phyloP scores from a whole-genome alignment of 2,113 vertebrate genomes.

The Macaca nemestrina region DNA sequence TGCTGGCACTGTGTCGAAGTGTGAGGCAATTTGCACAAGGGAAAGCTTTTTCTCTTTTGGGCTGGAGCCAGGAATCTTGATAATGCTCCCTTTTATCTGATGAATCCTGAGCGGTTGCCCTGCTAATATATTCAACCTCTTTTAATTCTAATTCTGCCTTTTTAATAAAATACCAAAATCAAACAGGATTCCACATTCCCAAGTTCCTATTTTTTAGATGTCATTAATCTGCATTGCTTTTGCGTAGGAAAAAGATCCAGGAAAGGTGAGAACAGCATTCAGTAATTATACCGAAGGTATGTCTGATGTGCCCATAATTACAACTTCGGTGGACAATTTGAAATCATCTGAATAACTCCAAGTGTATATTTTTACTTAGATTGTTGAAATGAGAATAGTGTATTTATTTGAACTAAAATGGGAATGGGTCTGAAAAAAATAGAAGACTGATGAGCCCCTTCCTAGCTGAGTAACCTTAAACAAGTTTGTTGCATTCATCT shows the following conservation, averaged over 20 bases:
- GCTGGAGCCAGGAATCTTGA: slow-evolving; percentile 68
- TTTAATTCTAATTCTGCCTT: slow-evolving; percentile 31
- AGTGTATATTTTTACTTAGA: background rate
- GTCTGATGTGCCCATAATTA: background rate
- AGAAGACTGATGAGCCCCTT: background rate
- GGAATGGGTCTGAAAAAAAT: background rate
- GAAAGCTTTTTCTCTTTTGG: slow-evolving; percentile 75
- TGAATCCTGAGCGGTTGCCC: slow-evolving; percentile 39
- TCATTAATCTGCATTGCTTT: background rate
- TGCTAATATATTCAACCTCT: slow-evolving; percentile 48
- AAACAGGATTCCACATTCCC: slow-evolving; percentile 17
- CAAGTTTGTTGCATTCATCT: background rate
- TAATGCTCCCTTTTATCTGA: slow-evolving; percentile 66
- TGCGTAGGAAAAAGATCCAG: background rate
- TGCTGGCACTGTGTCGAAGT: slow-evolving; percentile 70
- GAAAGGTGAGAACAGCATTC: background rate
- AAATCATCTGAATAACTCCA: background rate
- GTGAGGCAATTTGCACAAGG: slow-evolving; percentile 76
- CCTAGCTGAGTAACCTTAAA: background rate
- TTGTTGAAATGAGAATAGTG: background rate
- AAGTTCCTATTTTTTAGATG: background rate
- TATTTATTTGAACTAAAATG: background rate
- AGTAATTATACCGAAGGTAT: background rate
- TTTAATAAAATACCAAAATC: slow-evolving; percentile 66
- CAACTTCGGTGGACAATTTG: background rate